Conservation (phyloP, 2,797 vertebrate species). For the Botia kubotai region DNA sequence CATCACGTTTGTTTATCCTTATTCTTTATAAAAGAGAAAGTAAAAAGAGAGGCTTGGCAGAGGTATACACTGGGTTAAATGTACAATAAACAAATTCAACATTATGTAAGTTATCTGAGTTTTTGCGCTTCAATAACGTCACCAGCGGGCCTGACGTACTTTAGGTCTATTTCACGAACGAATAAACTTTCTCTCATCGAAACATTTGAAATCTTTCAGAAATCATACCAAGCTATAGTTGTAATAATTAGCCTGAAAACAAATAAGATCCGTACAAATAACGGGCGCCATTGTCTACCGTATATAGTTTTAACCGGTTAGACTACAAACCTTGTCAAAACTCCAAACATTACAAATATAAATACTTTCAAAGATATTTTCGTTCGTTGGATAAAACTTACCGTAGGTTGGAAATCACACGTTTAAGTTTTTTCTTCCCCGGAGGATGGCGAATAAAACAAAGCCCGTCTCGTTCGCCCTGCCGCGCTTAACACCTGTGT, state of each 20-base stretch:
- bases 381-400: neutral
- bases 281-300: too few relatives aligned
- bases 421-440: neutral
- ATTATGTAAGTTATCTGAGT: too few relatives aligned
- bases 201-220: neutral
- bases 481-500: conserved; percentile 48
- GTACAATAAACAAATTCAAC: too few relatives aligned
- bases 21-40: neutral
- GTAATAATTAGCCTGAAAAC: too few relatives aligned
- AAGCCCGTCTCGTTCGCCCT: conserved; percentile 24
- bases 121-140: neutral
- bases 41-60: neutral
- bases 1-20: neutral
- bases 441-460: neutral
- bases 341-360: neutral
- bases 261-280: too few relatives aligned
- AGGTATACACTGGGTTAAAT: too few relatives aligned
- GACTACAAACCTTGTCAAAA: neutral
- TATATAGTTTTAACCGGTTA: too few relatives aligned
- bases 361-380: neutral
- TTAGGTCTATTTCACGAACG: neutral
- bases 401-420: conserved; percentile 8
- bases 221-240: neutral
- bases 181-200: neutral
- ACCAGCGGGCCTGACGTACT: neutral